Conservation (phyloP, 2,113 vertebrate genomes). For the Sporophila hypoxantha region DNA sequence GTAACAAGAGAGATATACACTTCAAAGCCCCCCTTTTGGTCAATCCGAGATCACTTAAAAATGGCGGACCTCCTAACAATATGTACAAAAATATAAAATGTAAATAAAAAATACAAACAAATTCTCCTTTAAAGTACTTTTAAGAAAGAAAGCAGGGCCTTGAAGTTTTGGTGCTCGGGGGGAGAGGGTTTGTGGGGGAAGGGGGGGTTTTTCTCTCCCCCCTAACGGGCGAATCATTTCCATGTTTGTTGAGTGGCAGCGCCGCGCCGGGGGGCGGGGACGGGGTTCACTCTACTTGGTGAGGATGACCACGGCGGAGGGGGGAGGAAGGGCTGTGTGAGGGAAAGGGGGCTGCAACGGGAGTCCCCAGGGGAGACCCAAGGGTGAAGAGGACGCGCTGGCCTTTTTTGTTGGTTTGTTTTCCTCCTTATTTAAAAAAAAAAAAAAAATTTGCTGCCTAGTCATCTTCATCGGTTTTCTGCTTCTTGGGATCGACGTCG, state of each 20-base stretch:
- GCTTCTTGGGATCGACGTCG: conserved; percentile 92
- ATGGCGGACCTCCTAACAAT: conserved; percentile 89
- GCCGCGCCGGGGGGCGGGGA: conserved; percentile 15
- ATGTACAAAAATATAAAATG: conserved; percentile 99
- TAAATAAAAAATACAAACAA: conserved; percentile 97
- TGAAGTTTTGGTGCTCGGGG: conserved; percentile 70
- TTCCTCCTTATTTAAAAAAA: conserved; percentile 56
- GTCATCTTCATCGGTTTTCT: conserved; percentile 91
- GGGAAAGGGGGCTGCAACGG: conserved; percentile 50
- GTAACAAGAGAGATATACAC: conserved; percentile 73
- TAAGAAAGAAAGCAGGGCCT: conserved; percentile 84
- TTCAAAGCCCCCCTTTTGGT: conserved; percentile 85
- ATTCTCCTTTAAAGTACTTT: conserved; percentile 88
- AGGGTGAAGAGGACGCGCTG: conserved; percentile 65
- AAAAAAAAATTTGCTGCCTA: conserved; percentile 72
- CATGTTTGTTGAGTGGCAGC: conserved; percentile 32
- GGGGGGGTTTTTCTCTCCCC: neutral
- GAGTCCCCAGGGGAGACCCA: conserved; percentile 39
- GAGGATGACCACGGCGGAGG: conserved; percentile 83
- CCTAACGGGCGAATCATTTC: neutral
- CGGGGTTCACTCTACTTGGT: conserved; percentile 53
- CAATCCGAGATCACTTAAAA: conserved; percentile 83
- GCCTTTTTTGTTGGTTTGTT: conserved; percentile 62
- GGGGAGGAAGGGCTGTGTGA: neutral
- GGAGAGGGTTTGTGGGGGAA: neutral